Percentiles rank a stretch among this genome's conserved stretches.
Evolutionary conservation across 2,888 invertebrate genomes (phyloP).

Genomic region (Trichacis sp.): DNA sequence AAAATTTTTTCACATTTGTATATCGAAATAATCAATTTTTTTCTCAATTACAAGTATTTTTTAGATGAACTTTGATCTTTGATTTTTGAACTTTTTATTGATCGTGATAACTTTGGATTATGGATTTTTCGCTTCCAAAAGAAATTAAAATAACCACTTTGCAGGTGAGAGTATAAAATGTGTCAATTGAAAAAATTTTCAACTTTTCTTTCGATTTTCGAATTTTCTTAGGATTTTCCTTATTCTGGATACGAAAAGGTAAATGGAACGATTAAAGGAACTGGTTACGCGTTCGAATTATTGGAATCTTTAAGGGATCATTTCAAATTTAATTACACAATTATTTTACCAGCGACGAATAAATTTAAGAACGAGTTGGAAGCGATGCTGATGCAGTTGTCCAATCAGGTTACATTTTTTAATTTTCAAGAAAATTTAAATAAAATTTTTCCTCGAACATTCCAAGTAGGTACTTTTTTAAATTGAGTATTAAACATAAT

Average conservation of each 20-base stretch:
- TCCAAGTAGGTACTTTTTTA: no score
- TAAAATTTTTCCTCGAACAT: no score
- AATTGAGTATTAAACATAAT: no score
- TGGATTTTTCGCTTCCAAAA: slow-evolving; percentile 14
- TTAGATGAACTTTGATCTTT: neutral
- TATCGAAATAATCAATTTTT: neutral
- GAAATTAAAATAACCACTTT: slow-evolving; percentile 45
- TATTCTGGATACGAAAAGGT: slow-evolving; percentile 57
- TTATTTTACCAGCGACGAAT: slow-evolving; percentile 75
- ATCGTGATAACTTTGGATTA: neutral
- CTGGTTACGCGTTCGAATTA: slow-evolving; percentile 81
- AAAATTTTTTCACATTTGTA: neutral
- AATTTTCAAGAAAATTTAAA: no score
- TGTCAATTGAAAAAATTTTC: no score
- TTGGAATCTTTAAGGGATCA: slow-evolving; percentile 77
- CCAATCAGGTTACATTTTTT: slow-evolving; percentile 19
- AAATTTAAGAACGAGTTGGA: slow-evolving; percentile 71
- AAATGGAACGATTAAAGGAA: slow-evolving; percentile 74
- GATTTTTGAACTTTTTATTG: neutral
- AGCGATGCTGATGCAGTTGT: slow-evolving; percentile 12
- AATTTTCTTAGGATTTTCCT: slow-evolving; percentile 58
- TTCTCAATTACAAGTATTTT: neutral
- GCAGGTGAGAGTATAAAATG: slow-evolving; percentile 47
- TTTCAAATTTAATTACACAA: slow-evolving; percentile 81
- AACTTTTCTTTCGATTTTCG: no score